Base-by-base conservation (phyloP, 92 coral and sea anemone species). In the Umimayanthus kanabou region DNA sequence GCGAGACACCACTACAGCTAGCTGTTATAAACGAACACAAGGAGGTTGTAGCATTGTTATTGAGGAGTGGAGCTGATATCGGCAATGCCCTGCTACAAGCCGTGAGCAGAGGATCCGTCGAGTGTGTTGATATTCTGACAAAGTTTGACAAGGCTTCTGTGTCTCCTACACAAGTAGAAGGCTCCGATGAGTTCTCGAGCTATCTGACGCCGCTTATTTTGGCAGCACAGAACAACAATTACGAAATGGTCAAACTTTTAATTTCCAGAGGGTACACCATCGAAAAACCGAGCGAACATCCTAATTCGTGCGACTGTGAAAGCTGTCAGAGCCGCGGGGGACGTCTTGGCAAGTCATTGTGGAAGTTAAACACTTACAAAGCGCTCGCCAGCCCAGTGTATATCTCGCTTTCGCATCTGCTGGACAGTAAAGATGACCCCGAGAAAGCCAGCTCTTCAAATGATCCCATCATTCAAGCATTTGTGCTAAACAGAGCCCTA, bases 381-480 rank as follows among this genome's bases (percentile, higher is more conserved):
- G 96, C 94, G 20, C 88, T 95, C 90, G 90, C 98, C 20, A 92
- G 93, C 79, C 98, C 98, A 2, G 91, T 82, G 45, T 95, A 95
- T 47, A 76, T 95, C 61, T 95, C 96, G 37, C 80, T 90, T 28
- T 88, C 92, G 76, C 92, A 87, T 39, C 89, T 95, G 23, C 13
- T 70, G 49, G 87, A 49, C 9, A 39, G 7, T 26, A 69, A n/a
- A 33, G 55, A 43, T 4, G 85, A 74, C 42, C 55, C 85, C 3
- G 43, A 73, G 29, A 80, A 73, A 39, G 55, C 74, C 26, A 43
- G 53, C 40, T 47, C 76, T 37, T 80, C 90, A 23, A 90, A 85
- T n/a, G 98, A 95, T 69, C 98, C 98, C 26, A 85, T 96, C 57
- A 81, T 93, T 14, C 91, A 91, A 66, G 98, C 98, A 10, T 94